Evolutionary conservation across 2,113 vertebrate species (phyloP).

Genomic region (Brachyhypopomus occidentalis): DNA sequence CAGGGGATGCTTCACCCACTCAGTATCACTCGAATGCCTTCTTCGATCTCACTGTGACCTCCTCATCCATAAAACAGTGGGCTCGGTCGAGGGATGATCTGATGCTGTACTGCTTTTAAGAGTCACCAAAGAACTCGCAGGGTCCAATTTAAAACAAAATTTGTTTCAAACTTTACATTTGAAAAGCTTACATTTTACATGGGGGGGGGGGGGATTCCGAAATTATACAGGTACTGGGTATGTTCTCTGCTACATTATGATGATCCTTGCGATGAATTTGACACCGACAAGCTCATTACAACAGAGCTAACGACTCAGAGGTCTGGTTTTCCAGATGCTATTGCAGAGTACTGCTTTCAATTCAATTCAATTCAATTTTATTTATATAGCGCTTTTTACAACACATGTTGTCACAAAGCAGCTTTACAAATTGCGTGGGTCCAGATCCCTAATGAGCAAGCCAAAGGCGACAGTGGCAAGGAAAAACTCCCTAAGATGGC

Average conservation of each 20-base stretch:
- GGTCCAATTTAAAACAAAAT: not conserved
- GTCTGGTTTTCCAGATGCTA: not conserved
- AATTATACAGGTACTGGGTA: not conserved
- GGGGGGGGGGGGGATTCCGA: not conserved
- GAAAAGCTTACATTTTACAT: not conserved
- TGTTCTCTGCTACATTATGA: not conserved
- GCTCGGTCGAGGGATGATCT: no score
- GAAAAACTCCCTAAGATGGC: no score
- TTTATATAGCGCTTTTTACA: no score
- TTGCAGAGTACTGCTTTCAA: not conserved
- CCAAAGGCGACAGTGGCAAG: no score
- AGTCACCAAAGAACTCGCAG: not conserved
- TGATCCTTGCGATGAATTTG: conserved; percentile 24
- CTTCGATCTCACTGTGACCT: conserved; percentile 18
- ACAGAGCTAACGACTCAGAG: not conserved
- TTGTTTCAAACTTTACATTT: not conserved
- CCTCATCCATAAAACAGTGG: conserved; percentile 3
- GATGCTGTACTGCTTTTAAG: not conserved
- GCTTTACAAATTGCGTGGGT: no score
- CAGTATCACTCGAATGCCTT: not conserved
- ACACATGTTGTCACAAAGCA: no score
- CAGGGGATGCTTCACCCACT: not conserved
- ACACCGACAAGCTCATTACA: not conserved
- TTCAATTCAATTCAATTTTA: no score
- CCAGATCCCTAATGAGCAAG: no score